Evolutionary conservation across 2,888 invertebrate genomes (phyloP).

Genomic region (Danaus chrysippus): DNA sequence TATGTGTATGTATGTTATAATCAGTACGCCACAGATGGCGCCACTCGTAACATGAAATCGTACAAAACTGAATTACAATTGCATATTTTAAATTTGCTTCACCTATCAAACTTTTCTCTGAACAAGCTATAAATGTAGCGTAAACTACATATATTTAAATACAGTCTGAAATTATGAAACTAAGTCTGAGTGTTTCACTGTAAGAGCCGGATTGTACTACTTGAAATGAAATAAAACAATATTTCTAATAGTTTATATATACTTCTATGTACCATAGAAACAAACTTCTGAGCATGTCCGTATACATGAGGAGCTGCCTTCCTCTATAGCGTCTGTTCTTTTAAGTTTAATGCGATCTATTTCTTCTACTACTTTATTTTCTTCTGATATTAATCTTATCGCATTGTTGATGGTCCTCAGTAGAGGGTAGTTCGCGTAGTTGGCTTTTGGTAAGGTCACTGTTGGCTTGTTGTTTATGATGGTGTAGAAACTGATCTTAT

Average conservation of each 20-base stretch:
- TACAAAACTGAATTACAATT: too few species aligned
- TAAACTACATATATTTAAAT: too few species aligned
- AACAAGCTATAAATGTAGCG: too few species aligned
- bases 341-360: slow-evolving; percentile 57
- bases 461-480: slow-evolving; percentile 1
- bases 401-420: slow-evolving; percentile 86
- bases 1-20: too few species aligned
- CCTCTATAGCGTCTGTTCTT: slow-evolving; percentile 62
- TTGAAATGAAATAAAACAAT: not conserved
- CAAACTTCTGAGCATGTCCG: slow-evolving; percentile 22
- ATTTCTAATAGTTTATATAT: not conserved
- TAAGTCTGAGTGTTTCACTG: too few species aligned
- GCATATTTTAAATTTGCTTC: too few species aligned
- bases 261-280: slow-evolving; percentile 14
- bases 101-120: too few species aligned
- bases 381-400: slow-evolving; percentile 74
- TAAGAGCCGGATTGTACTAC: too few species aligned
- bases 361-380: slow-evolving; percentile 71
- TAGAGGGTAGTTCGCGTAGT: slow-evolving; percentile 82
- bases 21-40: too few species aligned
- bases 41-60: too few species aligned
- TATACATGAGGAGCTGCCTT: slow-evolving; percentile 33
- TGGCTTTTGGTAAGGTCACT: slow-evolving; percentile 28
- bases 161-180: too few species aligned
- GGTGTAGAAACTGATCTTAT: slow-evolving; percentile 12